phyloP scores from a whole-genome alignment of 2,888 invertebrate genomes.

The Eupithecia subfuscata region DNA sequence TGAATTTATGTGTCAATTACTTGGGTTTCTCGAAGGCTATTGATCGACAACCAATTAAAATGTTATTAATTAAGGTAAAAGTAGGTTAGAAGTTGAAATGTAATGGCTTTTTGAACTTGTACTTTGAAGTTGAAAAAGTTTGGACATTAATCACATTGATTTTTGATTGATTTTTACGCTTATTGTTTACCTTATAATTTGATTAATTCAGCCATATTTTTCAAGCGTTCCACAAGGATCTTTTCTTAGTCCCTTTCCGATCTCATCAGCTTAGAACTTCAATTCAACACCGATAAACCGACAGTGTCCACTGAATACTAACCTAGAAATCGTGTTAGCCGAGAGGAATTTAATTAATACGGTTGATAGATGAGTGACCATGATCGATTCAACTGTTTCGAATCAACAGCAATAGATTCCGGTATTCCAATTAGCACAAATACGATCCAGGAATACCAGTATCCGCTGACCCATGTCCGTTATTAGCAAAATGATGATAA shows the following conservation, averaged over 20 bases:
- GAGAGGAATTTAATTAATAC: conserved; percentile 20
- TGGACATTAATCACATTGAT: not conserved
- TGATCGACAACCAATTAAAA: not conserved
- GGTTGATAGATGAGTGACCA: conserved; percentile 27
- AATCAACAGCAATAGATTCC: conserved; percentile 8
- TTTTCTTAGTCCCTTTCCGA: not conserved
- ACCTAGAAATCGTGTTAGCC: conserved; percentile 18
- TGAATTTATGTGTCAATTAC: conserved; percentile 2
- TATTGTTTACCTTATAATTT: not conserved
- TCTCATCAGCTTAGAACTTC: too few species aligned
- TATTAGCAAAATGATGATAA: not conserved
- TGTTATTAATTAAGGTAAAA: not conserved
- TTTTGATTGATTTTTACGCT: not conserved
- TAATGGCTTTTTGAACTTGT: not conserved
- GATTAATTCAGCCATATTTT: not conserved
- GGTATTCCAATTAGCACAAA: not conserved
- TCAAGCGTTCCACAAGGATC: not conserved
- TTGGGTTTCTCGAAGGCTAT: not conserved
- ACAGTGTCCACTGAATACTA: not conserved
- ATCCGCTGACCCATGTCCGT: not conserved
- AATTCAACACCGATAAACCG: too few species aligned
- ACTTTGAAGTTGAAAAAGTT: not conserved
- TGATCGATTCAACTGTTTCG: conserved; percentile 28
- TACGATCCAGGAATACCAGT: not conserved
- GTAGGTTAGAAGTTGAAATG: not conserved